Evolutionary conservation across 1,140 invertebrate genomes (phyloP).

Genomic region (Euschistus heros): DNA sequence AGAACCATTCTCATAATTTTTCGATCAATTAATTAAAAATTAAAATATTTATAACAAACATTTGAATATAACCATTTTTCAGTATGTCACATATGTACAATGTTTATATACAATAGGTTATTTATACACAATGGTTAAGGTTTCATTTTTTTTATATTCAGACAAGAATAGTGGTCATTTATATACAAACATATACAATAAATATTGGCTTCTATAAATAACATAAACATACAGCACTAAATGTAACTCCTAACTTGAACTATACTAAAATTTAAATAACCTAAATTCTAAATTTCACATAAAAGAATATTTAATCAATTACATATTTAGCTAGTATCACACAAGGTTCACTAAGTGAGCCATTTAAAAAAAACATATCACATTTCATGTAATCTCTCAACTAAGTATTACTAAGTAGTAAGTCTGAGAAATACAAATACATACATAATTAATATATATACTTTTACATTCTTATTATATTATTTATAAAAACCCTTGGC

Average conservation of each 20-base stretch:
- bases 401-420: not conserved
- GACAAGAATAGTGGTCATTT: not conserved
- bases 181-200: not conserved
- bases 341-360: slow-evolving; percentile 4
- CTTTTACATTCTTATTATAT: not conserved
- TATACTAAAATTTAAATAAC: not conserved
- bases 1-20: not conserved
- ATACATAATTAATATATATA: not conserved
- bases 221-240: not conserved
- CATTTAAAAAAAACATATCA: not conserved
- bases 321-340: slow-evolving; percentile 1
- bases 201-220: not conserved
- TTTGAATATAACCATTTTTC: not conserved
- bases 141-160: not conserved
- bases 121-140: not conserved
- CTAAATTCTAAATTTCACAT: not conserved
- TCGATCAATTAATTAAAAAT: not conserved
- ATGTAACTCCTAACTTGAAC: not conserved
- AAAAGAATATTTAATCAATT: not conserved
- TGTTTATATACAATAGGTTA: no score
- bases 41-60: slow-evolving; percentile 1
- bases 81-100: no score
- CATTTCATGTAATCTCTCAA: not conserved
- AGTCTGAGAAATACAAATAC: not conserved
- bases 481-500: not conserved